phyloP scores from a whole-genome alignment of 2,888 invertebrate genomes.

The Pheosia tremula region DNA sequence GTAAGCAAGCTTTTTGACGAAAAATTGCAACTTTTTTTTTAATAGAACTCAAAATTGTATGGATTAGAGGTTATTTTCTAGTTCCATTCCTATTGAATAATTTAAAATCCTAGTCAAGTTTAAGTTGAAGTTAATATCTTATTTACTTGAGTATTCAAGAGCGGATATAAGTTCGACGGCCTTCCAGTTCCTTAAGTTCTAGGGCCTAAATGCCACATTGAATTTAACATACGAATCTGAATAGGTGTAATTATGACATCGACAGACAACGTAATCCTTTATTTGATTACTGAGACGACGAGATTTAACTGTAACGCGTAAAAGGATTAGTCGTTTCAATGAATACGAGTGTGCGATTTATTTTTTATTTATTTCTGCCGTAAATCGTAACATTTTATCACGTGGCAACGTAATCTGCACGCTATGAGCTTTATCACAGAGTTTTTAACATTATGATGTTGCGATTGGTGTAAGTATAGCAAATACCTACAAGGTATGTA shows the following conservation, averaged over 20 bases:
- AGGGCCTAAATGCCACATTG: background rate
- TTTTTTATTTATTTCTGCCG: constrained; percentile 5
- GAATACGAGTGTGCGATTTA: constrained; percentile 11
- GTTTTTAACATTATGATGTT: no score
- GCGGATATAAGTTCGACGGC: background rate
- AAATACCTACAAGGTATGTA: no score
- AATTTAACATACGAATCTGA: background rate
- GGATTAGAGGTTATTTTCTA: no score
- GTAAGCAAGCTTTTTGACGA: no score
- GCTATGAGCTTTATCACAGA: no score
- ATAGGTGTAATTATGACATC: constrained; percentile 7
- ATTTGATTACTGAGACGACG: constrained; percentile 1
- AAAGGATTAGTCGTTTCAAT: constrained; percentile 1
- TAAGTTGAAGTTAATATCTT: background rate
- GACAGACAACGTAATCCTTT: constrained; percentile 6
- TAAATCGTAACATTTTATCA: background rate
- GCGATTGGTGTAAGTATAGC: no score
- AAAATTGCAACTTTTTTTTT: no score
- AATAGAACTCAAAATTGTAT: no score
- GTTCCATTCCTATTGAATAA: no score
- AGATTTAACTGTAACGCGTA: background rate
- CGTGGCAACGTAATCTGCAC: background rate
- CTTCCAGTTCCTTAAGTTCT: background rate
- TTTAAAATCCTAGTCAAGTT: no score
- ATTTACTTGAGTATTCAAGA: background rate